Conservation (phyloP, 2,888 invertebrate species). For the Lamellibrachia columna region DNA sequence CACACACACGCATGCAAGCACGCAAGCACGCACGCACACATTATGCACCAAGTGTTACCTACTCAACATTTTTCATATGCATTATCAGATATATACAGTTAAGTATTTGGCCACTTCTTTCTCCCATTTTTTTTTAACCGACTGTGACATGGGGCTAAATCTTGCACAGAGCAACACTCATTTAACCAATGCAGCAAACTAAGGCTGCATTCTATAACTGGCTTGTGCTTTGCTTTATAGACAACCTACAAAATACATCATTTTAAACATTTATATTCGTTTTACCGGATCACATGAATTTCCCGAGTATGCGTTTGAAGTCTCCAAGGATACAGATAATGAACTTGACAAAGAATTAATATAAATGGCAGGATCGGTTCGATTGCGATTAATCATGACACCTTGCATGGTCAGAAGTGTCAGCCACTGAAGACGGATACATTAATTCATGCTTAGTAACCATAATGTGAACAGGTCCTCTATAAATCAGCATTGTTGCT, state of each 20-base stretch:
- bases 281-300: constrained; percentile 4
- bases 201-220: not conserved
- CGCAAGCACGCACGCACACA: too few species aligned
- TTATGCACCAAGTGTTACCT: not conserved
- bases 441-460: constrained; percentile 16
- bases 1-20: too few species aligned
- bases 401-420: not conserved
- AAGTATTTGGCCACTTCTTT: not conserved
- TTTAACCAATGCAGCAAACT: not conserved
- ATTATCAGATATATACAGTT: not conserved
- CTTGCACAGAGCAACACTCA: not conserved
- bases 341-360: constrained; percentile 9
- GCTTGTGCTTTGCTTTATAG: not conserved
- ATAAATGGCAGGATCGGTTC: not conserved
- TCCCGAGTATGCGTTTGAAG: not conserved
- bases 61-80: not conserved
- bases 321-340: not conserved
- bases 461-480: not conserved
- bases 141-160: not conserved
- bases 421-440: not conserved
- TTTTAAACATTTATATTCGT: not conserved
- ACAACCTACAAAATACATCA: not conserved
- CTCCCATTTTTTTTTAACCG: not conserved
- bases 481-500: constrained; percentile 6
- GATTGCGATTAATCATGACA: not conserved